These are phyloP conservation scores for Brachionichthys hirsutus DNA, from an alignment of 2,113 vertebrate genomes.

Conservation along the genomic window DNA sequence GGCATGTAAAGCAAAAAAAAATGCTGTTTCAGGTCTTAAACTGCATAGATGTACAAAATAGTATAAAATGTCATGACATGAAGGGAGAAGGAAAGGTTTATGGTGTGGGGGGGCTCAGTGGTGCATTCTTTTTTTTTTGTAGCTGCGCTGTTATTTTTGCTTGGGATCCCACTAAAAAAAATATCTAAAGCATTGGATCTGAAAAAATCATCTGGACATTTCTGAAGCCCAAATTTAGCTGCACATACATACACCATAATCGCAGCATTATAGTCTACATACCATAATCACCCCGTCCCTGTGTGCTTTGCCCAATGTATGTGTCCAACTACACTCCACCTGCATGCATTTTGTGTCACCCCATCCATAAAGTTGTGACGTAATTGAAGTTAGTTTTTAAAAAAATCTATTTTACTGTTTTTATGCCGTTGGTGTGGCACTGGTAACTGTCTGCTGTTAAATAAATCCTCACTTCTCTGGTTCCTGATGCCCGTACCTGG, in stretches of 20 bases:
- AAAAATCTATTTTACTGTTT: conserved; percentile 3
- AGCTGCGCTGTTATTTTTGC: too few species aligned
- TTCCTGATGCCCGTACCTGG: not conserved
- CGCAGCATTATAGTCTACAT: not conserved
- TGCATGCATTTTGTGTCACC: conserved; percentile 2
- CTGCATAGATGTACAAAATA: conserved; percentile 25
- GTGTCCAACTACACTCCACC: not conserved
- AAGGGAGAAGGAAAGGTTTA: conserved; percentile 48
- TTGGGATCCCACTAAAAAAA: not conserved
- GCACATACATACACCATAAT: conserved; percentile 7
- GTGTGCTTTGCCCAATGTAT: conserved; percentile 12
- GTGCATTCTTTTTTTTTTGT: conserved; percentile 24
- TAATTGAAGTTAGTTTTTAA: not conserved
- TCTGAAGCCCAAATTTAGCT: not conserved
- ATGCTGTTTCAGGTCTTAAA: conserved; percentile 4
- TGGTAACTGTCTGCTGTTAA: conserved; percentile 1
- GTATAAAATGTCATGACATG: conserved; percentile 33
- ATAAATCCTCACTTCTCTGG: not conserved
- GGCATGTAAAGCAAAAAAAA: conserved; percentile 13
- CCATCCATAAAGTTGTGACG: not conserved
- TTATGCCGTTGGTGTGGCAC: conserved; percentile 15
- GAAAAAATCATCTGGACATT: conserved; percentile 23
- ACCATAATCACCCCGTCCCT: not conserved
- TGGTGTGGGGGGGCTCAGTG: conserved; percentile 16
- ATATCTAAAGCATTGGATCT: conserved; percentile 55